Base-by-base conservation (phyloP, 23 tunicate genomes). In the Oikopleura dioica region DNA sequence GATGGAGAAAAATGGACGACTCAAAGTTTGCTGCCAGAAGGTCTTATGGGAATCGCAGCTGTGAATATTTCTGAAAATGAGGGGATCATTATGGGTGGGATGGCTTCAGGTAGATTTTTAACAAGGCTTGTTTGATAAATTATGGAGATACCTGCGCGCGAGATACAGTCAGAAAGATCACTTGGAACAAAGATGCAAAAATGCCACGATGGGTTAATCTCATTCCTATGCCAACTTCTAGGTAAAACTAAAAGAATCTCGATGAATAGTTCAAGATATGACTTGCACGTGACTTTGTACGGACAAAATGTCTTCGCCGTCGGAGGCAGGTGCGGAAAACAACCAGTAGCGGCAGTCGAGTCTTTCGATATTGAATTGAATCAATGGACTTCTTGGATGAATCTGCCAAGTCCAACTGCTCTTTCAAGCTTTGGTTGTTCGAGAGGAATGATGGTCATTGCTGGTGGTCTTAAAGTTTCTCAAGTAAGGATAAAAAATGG, bases 341-440 rank as follows among this genome's bases (percentile, higher is more conserved):
- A 31, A 28, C 72, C 72, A 63, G 72, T 63, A 23, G 2, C 4
- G 4, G 72, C 72, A 21, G 33, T 63, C 26, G 72, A 63, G 26
- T 63, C 72, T 2, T 63, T 12, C 72, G 72, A 63, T 28, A 63
- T 28, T 2, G 5, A 21, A 12, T 23, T 31, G 33, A 12, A 2
- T 23, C 72, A 63, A 28, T 63, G 72, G 72, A 63, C 72, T 2
- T 12, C 30, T 28, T 63, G 72, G 72, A 63, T 63, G 72, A 63
- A 63, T 63, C 16, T 63, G 16, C 72, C 72, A 16, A 63, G 30
- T 21, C 30, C 4, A 23, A 24, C 30, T 2, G 72, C 26, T 63
- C 26, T 63, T 28, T 31, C 72, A 28, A 63, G 72, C 33, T 2
- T 63, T 2, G 26, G 26, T 16, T 23, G 16, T 24, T 23, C 33